A percentile compares a stretch with the other conserved stretches of the same genome.
Evolutionary conservation across 2,797 vertebrate species (phyloP).

Genomic region (Psittacula derbiana): DNA sequence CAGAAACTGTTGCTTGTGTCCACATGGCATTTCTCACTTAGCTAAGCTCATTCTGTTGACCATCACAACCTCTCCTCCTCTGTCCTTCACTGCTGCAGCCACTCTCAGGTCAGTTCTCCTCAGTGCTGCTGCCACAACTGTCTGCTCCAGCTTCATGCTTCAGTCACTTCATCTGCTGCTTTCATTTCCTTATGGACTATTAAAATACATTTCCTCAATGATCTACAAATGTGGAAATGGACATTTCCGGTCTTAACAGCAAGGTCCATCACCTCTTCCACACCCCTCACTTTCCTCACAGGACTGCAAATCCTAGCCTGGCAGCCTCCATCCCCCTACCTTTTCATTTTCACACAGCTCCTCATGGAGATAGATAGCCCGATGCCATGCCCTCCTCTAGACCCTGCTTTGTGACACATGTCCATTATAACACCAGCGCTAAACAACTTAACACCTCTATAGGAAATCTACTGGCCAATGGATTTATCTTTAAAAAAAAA

Average conservation of each 20-base stretch:
- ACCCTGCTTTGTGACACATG: fast-evolving
- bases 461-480: neutral
- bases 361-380: neutral
- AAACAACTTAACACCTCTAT: neutral
- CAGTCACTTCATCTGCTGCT: neutral
- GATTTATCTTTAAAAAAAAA: neutral
- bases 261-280: neutral
- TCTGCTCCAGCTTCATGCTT: neutral
- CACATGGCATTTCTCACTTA: neutral
- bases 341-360: fast-evolving
- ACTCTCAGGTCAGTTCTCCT: neutral
- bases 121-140: neutral
- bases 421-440: fast-evolving
- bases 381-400: neutral
- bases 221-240: neutral
- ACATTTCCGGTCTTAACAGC: neutral
- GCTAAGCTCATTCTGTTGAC: neutral
- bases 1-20: neutral
- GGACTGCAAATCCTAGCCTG: neutral
- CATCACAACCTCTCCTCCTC: neutral
- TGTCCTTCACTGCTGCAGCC: neutral
- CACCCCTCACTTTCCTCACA: neutral
- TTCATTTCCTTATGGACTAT: neutral
- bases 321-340: neutral
- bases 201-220: neutral